phyloP scores from a whole-genome alignment of 2,113 vertebrate genomes.

The Oryzias celebensis region DNA sequence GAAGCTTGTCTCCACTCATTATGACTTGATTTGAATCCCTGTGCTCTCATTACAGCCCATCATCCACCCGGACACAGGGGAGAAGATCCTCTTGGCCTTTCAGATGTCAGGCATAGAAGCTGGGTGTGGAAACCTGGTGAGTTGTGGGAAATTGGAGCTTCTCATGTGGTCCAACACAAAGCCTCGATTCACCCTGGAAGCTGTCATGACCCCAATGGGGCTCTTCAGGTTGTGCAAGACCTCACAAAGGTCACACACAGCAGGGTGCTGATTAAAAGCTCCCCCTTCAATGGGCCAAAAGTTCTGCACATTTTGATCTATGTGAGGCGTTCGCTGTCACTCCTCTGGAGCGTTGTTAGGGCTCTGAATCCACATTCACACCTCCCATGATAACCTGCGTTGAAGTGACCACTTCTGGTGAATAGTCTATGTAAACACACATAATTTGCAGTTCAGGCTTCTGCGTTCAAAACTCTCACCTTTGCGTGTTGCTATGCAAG shows the following conservation, averaged over 20 bases:
- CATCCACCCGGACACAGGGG: slow-evolving; percentile 90
- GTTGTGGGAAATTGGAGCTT: slow-evolving; percentile 42
- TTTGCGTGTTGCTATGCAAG: no score
- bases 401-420: no score
- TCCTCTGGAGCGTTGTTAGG: no score
- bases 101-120: slow-evolving; percentile 89
- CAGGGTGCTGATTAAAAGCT: slow-evolving; percentile 77
- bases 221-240: slow-evolving; percentile 56
- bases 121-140: slow-evolving; percentile 19
- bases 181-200: slow-evolving; percentile 45
- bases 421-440: no score
- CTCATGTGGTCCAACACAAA: slow-evolving; percentile 62
- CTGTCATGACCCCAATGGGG: slow-evolving; percentile 52
- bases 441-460: no score
- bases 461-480: no score
- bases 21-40: slow-evolving; percentile 14
- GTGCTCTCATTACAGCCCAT: slow-evolving; percentile 81
- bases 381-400: no score
- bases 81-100: slow-evolving; percentile 97
- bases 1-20: slow-evolving; percentile 16
- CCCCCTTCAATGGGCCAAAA: slow-evolving; percentile 53
- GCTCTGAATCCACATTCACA: no score
- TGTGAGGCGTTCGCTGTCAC: no score
- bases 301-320: slow-evolving; percentile 51
- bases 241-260: slow-evolving; percentile 77